These are phyloP conservation scores for Melanaphis sacchari DNA, from an alignment of 1,140 invertebrate species.

Conservation along the genomic window DNA sequence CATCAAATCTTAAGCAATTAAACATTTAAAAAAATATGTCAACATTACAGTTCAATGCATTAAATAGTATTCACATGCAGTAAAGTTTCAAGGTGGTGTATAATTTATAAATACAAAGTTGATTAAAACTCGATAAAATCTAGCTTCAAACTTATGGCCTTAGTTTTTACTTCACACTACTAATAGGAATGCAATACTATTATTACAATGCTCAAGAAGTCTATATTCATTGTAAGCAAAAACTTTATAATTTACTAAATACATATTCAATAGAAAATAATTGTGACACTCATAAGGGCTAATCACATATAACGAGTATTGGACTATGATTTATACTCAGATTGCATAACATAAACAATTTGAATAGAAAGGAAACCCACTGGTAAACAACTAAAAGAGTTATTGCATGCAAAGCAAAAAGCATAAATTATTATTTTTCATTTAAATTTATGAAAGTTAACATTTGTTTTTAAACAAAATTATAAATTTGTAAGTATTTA, in stretches of 20 bases:
- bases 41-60: background rate
- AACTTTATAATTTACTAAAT: conserved; percentile 23
- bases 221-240: conserved; percentile 28
- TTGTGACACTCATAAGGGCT: conserved; percentile 16
- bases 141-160: background rate
- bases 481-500: background rate
- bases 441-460: background rate
- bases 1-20: background rate
- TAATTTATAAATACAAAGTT: conserved; percentile 23
- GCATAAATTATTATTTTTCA: background rate
- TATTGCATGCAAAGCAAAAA: conserved; percentile 43
- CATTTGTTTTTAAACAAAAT: background rate
- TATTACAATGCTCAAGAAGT: conserved; percentile 19
- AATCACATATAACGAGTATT: background rate
- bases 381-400: conserved; percentile 39
- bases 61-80: conserved; percentile 27
- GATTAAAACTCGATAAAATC: background rate
- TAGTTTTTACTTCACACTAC: conserved; percentile 6
- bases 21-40: background rate
- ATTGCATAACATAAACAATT: conserved; percentile 27
- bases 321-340: conserved; percentile 4
- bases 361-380: conserved; percentile 35
- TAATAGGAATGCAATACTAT: conserved; percentile 30
- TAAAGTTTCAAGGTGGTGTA: background rate
- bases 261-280: conserved; percentile 13